phyloP scores from a whole-genome alignment of 1,140 invertebrate species.

The Elymnias hypermnestra region DNA sequence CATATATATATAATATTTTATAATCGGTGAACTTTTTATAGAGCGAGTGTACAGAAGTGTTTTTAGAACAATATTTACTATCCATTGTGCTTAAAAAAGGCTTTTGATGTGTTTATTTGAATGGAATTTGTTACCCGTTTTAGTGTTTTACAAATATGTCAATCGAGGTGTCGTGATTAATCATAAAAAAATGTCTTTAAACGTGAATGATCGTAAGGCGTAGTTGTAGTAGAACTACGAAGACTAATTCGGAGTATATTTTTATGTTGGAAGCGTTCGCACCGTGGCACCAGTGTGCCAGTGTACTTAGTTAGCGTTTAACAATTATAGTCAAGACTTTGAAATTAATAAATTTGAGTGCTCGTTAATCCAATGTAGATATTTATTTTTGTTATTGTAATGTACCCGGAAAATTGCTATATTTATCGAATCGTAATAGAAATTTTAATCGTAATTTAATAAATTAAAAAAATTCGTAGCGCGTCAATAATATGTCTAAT shows the following conservation, averaged over 20 bases:
- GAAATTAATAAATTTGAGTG: constrained; percentile 62
- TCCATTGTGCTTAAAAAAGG: constrained; percentile 32
- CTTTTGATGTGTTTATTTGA: constrained; percentile 53
- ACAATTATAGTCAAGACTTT: constrained; percentile 59
- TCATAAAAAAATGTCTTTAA: background rate
- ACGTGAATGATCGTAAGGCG: constrained; percentile 11
- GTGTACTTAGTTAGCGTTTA: constrained; percentile 71
- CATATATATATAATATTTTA: constrained; percentile 7
- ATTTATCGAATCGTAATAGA: constrained; percentile 53
- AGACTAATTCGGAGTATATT: background rate
- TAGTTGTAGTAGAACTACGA: constrained; percentile 14
- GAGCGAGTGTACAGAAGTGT: constrained; percentile 41
- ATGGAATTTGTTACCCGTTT: constrained; percentile 43
- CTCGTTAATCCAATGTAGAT: constrained; percentile 73
- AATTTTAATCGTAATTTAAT: constrained; percentile 35
- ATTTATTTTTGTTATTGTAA: constrained; percentile 75
- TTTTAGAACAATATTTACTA: constrained; percentile 35
- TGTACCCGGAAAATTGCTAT: constrained; percentile 69
- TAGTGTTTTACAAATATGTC: constrained; percentile 38
- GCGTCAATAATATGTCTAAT: constrained; percentile 15
- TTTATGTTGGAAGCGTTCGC: constrained; percentile 4
- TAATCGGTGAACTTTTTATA: constrained; percentile 37
- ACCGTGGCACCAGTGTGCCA: constrained; percentile 30
- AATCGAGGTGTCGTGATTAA: constrained; percentile 5
- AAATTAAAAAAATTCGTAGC: constrained; percentile 21